Conservation (phyloP, 2,113 vertebrate species). For the Rhinogobius similis region DNA sequence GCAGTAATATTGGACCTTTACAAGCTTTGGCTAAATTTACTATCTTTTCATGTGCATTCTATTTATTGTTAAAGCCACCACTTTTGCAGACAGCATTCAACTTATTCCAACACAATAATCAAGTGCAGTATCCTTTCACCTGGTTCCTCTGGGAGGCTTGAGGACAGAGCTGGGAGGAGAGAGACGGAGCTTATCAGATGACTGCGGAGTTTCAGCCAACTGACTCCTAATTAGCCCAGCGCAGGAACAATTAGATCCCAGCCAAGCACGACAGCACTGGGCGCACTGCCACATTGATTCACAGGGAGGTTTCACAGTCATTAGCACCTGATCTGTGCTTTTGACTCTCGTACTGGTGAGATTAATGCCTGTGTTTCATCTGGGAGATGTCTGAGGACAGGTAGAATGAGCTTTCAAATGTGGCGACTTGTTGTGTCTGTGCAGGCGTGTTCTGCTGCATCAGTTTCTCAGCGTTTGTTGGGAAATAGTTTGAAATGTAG, state of each 20-base stretch:
- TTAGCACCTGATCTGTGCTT: slow-evolving; percentile 37
- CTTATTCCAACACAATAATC: slow-evolving; percentile 39
- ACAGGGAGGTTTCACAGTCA: slow-evolving; percentile 67
- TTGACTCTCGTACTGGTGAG: neutral
- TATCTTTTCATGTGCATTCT: too few species aligned
- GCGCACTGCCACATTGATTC: slow-evolving; percentile 74
- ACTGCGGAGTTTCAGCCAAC: slow-evolving; percentile 74
- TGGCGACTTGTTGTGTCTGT: too few species aligned
- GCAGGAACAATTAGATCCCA: slow-evolving; percentile 83
- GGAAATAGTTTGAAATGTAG: too few species aligned
- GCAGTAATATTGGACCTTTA: too few species aligned
- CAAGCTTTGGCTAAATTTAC: too few species aligned
- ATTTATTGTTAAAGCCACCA: neutral
- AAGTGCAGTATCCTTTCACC: slow-evolving; percentile 51
- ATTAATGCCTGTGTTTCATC: neutral
- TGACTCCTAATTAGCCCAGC: slow-evolving; percentile 85
- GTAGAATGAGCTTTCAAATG: neutral
- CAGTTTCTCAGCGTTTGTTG: neutral
- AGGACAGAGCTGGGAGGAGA: slow-evolving; percentile 23
- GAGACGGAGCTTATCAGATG: slow-evolving; percentile 64
- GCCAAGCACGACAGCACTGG: slow-evolving; percentile 74
- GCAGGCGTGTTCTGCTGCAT: too few species aligned
- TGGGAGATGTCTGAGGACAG: neutral
- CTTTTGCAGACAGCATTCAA: neutral
- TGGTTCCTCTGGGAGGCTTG: slow-evolving; percentile 50